phyloP scores from a whole-genome alignment of 2,888 invertebrate genomes.

The Dasysyrphus albostriatus region DNA sequence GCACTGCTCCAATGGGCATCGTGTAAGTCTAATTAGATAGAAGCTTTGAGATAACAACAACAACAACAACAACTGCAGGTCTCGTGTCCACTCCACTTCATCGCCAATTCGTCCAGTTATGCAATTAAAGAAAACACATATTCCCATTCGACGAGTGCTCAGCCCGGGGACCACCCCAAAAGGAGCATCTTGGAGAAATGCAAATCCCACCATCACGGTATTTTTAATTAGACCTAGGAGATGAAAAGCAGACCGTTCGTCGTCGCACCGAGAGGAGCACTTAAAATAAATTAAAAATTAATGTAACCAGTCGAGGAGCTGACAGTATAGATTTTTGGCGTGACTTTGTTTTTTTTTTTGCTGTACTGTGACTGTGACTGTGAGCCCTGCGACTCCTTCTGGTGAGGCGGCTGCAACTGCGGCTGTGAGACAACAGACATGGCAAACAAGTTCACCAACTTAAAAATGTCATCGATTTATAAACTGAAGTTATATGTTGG shows the following conservation, averaged over 20 bases:
- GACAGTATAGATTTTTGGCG: constrained; percentile 75
- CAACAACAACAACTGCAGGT: constrained; percentile 25
- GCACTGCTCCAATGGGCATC: constrained; percentile 6
- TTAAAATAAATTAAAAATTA: constrained; percentile 76
- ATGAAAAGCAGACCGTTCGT: constrained; percentile 22
- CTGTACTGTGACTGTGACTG: background rate
- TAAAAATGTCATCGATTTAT: constrained; percentile 70
- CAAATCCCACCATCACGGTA: constrained; percentile 63
- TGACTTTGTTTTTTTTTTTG: constrained; percentile 43
- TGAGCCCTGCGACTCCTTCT: constrained; percentile 8
- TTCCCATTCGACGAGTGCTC: constrained; percentile 54
- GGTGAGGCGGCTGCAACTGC: background rate
- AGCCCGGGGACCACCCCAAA: constrained; percentile 62
- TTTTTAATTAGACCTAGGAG: constrained; percentile 58
- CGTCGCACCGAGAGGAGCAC: constrained; percentile 41
- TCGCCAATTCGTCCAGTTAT: constrained; percentile 59
- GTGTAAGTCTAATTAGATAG: constrained; percentile 70
- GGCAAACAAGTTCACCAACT: constrained; percentile 72
- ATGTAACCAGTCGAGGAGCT: constrained; percentile 73
- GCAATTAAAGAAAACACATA: constrained; percentile 73
- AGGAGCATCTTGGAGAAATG: constrained; percentile 59
- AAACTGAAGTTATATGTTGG: constrained; percentile 15
- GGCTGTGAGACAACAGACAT: constrained; percentile 13
- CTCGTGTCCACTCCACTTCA: constrained; percentile 33
- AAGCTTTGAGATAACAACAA: constrained; percentile 49